Evolutionary conservation across 2,888 invertebrate species (phyloP).

Genomic region (Furcula furcula): DNA sequence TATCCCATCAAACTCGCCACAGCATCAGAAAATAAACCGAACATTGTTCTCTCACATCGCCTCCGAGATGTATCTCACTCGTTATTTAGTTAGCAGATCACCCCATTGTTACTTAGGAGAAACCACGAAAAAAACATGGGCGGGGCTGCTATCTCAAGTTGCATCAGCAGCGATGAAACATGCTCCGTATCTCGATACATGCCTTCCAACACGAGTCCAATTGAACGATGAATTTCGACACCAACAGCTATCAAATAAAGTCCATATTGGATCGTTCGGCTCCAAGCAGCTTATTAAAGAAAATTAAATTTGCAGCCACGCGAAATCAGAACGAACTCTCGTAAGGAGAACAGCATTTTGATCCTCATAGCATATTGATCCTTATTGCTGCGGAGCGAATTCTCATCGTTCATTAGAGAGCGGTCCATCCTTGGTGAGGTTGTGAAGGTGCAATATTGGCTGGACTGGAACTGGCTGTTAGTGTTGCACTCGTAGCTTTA

Average conservation of each 20-base stretch:
- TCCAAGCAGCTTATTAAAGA: constrained; percentile 74
- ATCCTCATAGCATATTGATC: constrained; percentile 45
- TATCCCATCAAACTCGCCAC: constrained; percentile 33
- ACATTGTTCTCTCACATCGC: constrained; percentile 61
- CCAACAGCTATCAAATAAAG: constrained; percentile 31
- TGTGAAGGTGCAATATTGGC: constrained; percentile 39
- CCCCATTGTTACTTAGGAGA: constrained; percentile 76
- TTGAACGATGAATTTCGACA: constrained; percentile 28
- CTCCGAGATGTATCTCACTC: constrained; percentile 62
- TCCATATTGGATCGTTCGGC: constrained; percentile 27
- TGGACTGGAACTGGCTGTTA: constrained; percentile 31
- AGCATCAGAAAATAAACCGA: constrained; percentile 46
- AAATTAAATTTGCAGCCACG: constrained; percentile 78
- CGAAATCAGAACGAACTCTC: constrained; percentile 69
- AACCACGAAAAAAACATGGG: constrained; percentile 80
- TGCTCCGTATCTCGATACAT: constrained; percentile 73
- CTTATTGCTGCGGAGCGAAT: constrained; percentile 41
- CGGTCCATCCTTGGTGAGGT: constrained; percentile 18
- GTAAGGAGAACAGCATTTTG: constrained; percentile 44
- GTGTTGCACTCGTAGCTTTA: constrained; percentile 30
- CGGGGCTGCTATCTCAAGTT: constrained; percentile 66
- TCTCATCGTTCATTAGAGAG: constrained; percentile 35
- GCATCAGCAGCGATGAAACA: constrained; percentile 75
- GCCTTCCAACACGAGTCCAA: constrained; percentile 58
- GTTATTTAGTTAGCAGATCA: constrained; percentile 81